Evolutionary conservation across 2,888 invertebrate species (phyloP).

Genomic region (Deroplatys truncata): DNA sequence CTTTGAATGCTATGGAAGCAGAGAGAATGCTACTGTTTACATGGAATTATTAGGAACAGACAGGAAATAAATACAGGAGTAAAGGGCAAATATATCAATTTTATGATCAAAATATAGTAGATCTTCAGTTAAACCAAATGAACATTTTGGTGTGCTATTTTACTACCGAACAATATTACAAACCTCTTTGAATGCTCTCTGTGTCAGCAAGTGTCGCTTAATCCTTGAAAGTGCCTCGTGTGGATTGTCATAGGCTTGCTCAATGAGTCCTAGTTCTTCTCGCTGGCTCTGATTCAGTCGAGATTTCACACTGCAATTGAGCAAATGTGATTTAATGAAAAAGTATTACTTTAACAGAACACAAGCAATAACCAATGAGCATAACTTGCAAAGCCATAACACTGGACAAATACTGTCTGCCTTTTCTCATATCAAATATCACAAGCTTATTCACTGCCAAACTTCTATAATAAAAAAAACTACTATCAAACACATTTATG

Average conservation of each 20-base stretch:
- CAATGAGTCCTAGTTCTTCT: slow-evolving; percentile 96
- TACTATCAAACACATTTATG: too few species aligned
- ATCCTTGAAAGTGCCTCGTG: slow-evolving; percentile 98
- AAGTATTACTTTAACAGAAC: too few species aligned
- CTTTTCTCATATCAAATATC: not conserved
- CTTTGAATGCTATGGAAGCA: too few species aligned
- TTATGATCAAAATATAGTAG: too few species aligned
- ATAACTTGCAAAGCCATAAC: too few species aligned
- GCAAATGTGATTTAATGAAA: not conserved
- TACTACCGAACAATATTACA: slow-evolving; percentile 11
- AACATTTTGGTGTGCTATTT: too few species aligned
- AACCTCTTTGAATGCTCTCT: slow-evolving; percentile 96
- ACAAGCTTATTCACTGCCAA: not conserved
- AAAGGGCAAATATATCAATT: too few species aligned
- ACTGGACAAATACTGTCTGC: not conserved
- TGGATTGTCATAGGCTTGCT: slow-evolving; percentile 99
- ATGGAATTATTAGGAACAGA: too few species aligned
- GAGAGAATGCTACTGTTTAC: too few species aligned
- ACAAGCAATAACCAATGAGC: not conserved
- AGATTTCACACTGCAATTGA: slow-evolving; percentile 77
- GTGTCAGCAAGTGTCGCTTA: slow-evolving; percentile 97
- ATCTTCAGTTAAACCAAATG: too few species aligned
- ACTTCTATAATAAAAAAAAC: too few species aligned
- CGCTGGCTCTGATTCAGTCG: slow-evolving; percentile 97
- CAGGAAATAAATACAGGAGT: too few species aligned